Conservation (phyloP, 2,888 invertebrate genomes). For the Bellardia bayeri region DNA sequence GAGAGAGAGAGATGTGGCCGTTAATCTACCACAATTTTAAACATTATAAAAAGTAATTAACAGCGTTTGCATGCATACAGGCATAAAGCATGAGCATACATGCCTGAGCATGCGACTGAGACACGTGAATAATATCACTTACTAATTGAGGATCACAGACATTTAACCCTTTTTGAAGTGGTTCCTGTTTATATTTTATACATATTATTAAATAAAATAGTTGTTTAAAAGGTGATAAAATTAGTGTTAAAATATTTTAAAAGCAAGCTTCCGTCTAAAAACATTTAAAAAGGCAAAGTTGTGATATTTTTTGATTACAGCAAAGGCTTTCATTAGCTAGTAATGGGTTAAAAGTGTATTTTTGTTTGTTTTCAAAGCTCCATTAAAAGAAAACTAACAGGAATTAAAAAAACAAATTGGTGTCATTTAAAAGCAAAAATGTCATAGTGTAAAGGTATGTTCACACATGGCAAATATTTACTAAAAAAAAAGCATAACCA, state of each 20-base stretch:
- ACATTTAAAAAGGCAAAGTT: no score
- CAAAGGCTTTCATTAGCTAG: no score
- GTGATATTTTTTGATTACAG: no score
- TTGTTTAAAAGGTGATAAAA: slow-evolving; percentile 39
- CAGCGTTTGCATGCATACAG: slow-evolving; percentile 46
- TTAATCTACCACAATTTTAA: slow-evolving; percentile 59
- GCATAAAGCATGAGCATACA: neutral
- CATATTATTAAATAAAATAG: neutral
- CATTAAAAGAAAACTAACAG: no score
- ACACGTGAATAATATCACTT: slow-evolving; percentile 59
- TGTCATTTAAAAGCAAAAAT: no score
- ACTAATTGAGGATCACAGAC: slow-evolving; percentile 56
- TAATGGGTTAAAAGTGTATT: no score
- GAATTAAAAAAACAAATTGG: no score
- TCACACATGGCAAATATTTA: no score
- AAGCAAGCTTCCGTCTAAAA: no score
- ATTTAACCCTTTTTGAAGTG: slow-evolving; percentile 32
- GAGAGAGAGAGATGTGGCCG: neutral
- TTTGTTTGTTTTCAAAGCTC: no score
- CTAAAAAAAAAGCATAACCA: no score
- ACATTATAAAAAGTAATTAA: slow-evolving; percentile 61
- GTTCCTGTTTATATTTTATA: neutral
- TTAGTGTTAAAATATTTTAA: neutral
- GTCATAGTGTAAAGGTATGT: no score
- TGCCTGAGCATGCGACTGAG: slow-evolving; percentile 26